phyloP scores from a whole-genome alignment of 2,113 vertebrate genomes.

The Corynorhinus townsendii region DNA sequence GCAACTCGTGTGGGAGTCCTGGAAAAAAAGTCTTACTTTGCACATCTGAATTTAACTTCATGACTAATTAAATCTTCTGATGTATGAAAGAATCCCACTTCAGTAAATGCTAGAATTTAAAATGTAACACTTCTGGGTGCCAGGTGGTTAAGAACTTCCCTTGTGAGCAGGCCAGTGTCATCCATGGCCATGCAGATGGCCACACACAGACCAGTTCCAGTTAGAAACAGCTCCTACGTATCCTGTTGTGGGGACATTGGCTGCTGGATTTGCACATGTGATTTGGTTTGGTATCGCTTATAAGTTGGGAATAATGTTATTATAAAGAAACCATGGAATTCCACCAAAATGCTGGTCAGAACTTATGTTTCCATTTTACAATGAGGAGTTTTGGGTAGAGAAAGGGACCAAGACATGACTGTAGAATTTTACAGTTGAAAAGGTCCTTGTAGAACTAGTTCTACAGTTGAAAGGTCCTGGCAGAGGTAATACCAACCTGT shows the following conservation, averaged over 20 bases:
- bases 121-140: rapidly evolving
- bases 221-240: rapidly evolving
- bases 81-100: background rate
- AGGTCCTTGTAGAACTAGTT: background rate
- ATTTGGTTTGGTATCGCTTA: too few species aligned
- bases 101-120: background rate
- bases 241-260: background rate
- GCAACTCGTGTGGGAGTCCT: background rate
- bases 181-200: rapidly evolving
- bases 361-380: background rate
- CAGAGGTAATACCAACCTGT: too few species aligned
- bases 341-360: rapidly evolving
- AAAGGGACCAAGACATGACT: background rate
- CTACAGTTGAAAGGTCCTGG: background rate
- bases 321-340: background rate
- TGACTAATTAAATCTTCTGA: background rate
- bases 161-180: rapidly evolving
- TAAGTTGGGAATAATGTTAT: background rate
- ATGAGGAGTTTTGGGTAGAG: background rate
- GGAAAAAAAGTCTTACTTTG: background rate
- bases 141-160: rapidly evolving
- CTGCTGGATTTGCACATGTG: too few species aligned
- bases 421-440: background rate
- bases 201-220: rapidly evolving
- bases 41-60: background rate